phyloP scores from a whole-genome alignment of 2,113 vertebrate genomes.

The Poicephalus gulielmi region DNA sequence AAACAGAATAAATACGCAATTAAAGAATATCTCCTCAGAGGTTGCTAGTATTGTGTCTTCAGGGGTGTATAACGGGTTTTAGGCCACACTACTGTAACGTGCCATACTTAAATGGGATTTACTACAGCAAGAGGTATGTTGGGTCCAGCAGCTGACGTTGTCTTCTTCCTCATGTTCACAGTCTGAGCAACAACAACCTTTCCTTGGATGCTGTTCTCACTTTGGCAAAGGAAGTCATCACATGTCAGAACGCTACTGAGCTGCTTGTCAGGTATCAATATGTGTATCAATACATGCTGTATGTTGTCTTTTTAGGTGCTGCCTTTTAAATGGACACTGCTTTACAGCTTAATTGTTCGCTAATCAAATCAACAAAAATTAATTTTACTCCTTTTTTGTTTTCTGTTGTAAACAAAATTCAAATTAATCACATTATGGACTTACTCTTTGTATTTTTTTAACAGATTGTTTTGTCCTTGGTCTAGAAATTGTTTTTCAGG shows the following conservation, averaged over 20 bases:
- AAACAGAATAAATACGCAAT: not conserved
- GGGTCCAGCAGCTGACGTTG: not conserved
- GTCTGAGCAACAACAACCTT: constrained; percentile 68
- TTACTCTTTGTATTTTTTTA: not conserved
- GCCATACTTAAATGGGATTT: not conserved
- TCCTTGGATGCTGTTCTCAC: constrained; percentile 25
- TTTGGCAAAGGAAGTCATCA: constrained; percentile 51
- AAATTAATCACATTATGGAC: not conserved
- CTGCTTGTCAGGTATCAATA: constrained; percentile 61
- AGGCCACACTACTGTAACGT: not conserved
- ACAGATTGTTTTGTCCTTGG: not conserved
- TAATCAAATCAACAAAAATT: not conserved
- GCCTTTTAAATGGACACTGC: not conserved
- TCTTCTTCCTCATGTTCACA: constrained; percentile 20
- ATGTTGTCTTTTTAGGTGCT: not conserved
- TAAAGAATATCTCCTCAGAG: not conserved
- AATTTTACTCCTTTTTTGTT: not conserved
- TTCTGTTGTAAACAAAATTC: not conserved
- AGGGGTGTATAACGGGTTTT: not conserved
- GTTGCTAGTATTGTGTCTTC: not conserved
- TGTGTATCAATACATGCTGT: not conserved
- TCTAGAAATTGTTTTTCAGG: not conserved
- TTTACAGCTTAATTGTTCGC: not conserved
- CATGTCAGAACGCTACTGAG: not conserved
- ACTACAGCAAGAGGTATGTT: not conserved